Conservation (phyloP, 2,888 invertebrate species). For the Stenodera caucasica region DNA sequence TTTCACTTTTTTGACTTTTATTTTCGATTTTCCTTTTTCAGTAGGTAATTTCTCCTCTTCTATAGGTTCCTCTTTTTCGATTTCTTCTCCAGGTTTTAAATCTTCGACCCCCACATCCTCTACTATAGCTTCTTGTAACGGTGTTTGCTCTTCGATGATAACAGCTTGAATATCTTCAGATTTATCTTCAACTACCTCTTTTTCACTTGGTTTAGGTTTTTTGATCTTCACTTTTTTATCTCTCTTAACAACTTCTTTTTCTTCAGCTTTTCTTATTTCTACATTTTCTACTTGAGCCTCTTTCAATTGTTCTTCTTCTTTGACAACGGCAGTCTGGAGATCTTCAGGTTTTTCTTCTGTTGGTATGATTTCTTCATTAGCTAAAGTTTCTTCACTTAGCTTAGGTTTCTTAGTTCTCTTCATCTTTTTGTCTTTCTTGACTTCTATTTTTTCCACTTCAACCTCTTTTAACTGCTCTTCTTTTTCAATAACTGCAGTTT, state of each 20-base stretch:
- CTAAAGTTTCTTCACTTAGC: constrained; percentile 42
- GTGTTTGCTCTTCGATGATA: constrained; percentile 31
- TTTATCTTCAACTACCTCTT: constrained; percentile 37
- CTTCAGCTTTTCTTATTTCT: constrained; percentile 35
- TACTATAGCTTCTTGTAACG: constrained; percentile 30
- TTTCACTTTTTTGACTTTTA: constrained; percentile 29
- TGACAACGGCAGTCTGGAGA: constrained; percentile 15
- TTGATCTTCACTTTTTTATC: constrained; percentile 45
- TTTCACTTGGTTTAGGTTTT: constrained; percentile 41
- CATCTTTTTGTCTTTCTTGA: constrained; percentile 43
- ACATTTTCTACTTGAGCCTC: constrained; percentile 36
- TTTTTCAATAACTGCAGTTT: constrained; percentile 32
- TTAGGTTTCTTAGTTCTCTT: constrained; percentile 37
- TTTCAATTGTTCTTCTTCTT: constrained; percentile 39
- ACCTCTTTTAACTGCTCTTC: constrained; percentile 37
- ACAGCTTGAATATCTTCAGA: constrained; percentile 14
- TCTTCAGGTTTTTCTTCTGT: constrained; percentile 28
- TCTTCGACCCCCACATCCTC: constrained; percentile 27
- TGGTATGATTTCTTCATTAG: constrained; percentile 37
- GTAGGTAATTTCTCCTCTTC: constrained; percentile 29
- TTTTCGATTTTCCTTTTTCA: constrained; percentile 26
- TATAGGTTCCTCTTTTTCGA: constrained; percentile 34
- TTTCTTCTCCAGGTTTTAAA: constrained; percentile 31
- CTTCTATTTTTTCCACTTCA: constrained; percentile 31
- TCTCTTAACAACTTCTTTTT: constrained; percentile 52